A percentile compares a stretch with the other conserved stretches of the same genome.
Evolutionary conservation across 2,113 vertebrate species (phyloP).

Genomic region (Balaeniceps rex): DNA sequence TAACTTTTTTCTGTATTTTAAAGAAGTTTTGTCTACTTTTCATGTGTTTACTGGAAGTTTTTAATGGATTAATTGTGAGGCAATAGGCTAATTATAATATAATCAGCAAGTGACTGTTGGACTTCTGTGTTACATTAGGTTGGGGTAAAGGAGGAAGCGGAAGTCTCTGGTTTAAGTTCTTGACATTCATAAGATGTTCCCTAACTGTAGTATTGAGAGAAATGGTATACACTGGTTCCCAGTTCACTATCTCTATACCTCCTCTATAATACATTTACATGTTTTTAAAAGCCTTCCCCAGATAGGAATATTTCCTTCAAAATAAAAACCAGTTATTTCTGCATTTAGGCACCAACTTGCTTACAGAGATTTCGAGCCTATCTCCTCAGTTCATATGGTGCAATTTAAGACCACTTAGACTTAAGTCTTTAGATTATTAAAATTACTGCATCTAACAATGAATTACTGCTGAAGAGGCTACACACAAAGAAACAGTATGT

Average conservation of each 20-base stretch:
- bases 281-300: background rate
- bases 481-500: background rate
- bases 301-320: background rate
- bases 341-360: background rate
- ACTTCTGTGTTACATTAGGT: rapidly evolving
- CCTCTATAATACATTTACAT: rapidly evolving
- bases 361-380: background rate
- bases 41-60: background rate
- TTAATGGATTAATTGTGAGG: background rate
- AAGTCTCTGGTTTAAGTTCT: background rate
- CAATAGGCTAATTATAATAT: background rate
- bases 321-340: background rate
- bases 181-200: background rate
- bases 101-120: background rate
- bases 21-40: background rate
- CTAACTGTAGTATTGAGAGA: background rate
- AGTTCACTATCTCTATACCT: background rate
- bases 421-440: background rate
- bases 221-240: background rate
- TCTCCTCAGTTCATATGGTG: background rate
- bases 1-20: background rate
- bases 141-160: background rate
- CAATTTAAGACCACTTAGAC: background rate
- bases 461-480: background rate
- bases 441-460: background rate